Conservation (phyloP, 2,797 vertebrate genomes). For the Ataeniobius toweri region DNA sequence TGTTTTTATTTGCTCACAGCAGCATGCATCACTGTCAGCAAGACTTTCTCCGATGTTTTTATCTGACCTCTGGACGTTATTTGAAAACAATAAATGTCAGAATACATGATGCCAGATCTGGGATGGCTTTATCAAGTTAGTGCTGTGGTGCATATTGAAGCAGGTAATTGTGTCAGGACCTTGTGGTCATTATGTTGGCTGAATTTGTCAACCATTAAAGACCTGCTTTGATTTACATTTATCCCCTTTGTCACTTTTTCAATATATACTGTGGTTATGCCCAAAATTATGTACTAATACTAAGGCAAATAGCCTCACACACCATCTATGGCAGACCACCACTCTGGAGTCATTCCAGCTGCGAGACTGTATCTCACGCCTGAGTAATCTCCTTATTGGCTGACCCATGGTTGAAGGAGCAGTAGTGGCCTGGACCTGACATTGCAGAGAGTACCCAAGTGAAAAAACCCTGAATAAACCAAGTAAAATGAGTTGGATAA, state of each 20-base stretch:
- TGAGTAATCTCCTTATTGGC: conserved; percentile 6
- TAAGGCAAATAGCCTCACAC: neutral
- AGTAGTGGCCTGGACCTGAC: neutral
- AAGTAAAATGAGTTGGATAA: neutral
- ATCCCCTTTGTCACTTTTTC: conserved; percentile 13
- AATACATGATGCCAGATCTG: too few species aligned
- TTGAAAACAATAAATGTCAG: too few species aligned
- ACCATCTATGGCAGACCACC: neutral
- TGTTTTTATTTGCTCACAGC: conserved; percentile 32
- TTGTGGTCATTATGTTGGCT: too few species aligned
- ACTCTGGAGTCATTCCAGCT: neutral
- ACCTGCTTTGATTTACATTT: neutral
- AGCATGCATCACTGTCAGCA: conserved; percentile 25
- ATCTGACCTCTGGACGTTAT: neutral
- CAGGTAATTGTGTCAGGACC: too few species aligned
- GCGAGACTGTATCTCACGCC: neutral
- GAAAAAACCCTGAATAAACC: neutral
- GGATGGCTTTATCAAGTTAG: too few species aligned
- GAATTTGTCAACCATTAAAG: neutral
- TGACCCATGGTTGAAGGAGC: neutral
- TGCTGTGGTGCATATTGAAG: too few species aligned
- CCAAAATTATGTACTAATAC: neutral
- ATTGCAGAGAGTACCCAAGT: neutral
- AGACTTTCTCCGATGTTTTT: conserved; percentile 30
- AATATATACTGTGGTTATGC: neutral